Evolutionary conservation across 2,113 vertebrate species (phyloP).

Genomic region (Gobio gobio): DNA sequence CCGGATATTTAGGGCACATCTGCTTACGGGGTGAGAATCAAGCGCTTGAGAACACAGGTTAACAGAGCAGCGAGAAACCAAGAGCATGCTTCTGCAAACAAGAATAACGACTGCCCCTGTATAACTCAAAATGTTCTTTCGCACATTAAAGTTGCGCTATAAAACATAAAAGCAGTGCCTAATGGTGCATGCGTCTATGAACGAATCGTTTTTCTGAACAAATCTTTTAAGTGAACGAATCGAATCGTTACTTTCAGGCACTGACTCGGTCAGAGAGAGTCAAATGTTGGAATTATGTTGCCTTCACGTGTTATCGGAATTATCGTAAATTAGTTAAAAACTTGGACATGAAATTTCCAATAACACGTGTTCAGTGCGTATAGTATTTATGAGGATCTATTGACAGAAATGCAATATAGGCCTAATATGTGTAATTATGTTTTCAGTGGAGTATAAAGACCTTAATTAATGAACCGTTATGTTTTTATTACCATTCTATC

Average conservation of each 20-base stretch:
- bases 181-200: neutral
- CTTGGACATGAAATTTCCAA: too few relatives aligned
- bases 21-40: neutral
- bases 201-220: neutral
- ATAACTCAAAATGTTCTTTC: neutral
- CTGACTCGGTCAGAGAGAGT: neutral
- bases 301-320: too few relatives aligned
- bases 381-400: too few relatives aligned
- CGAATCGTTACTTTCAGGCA: neutral
- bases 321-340: too few relatives aligned
- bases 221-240: neutral
- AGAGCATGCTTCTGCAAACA: slow-evolving; percentile 5
- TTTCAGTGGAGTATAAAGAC: too few relatives aligned
- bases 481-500: too few relatives aligned
- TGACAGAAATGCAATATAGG: too few relatives aligned
- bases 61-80: slow-evolving; percentile 4
- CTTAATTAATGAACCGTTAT: too few relatives aligned
- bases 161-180: slow-evolving; percentile 1
- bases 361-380: too few relatives aligned
- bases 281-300: too few relatives aligned
- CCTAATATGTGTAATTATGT: too few relatives aligned
- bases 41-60: slow-evolving; percentile 12
- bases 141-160: neutral
- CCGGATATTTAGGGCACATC: slow-evolving; percentile 20
- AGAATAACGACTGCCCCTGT: neutral